Conservation (phyloP, 2,797 vertebrate genomes). For the Acrossocheilus wenchowensis region DNA sequence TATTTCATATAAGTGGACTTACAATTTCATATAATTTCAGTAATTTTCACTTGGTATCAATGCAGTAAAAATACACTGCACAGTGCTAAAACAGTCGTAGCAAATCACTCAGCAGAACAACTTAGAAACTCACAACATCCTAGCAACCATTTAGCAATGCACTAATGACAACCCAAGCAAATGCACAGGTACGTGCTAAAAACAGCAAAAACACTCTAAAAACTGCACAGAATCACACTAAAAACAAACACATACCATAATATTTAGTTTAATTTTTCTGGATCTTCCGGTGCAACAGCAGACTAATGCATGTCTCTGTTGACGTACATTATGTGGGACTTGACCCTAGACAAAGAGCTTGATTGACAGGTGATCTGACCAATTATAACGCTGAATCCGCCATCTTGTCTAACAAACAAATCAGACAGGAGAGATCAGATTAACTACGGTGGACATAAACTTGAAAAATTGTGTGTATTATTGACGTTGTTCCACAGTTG, state of each 20-base stretch:
- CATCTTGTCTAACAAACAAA: no score
- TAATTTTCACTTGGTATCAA: neutral
- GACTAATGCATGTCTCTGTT: neutral
- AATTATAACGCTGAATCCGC: no score
- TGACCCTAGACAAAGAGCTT: no score
- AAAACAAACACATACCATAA: neutral
- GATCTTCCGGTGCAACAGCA: neutral
- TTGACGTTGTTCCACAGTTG: neutral
- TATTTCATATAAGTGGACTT: neutral
- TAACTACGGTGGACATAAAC: no score
- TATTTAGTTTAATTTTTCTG: no score
- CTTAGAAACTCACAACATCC: neutral
- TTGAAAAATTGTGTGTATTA: neutral
- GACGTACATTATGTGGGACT: neutral
- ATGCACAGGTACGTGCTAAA: neutral
- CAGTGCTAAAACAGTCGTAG: neutral
- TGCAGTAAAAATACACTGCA: neutral
- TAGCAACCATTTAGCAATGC: neutral
- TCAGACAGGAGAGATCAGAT: no score
- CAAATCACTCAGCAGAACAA: neutral
- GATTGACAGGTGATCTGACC: no score
- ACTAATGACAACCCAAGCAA: neutral
- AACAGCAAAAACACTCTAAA: neutral
- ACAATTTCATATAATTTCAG: neutral
- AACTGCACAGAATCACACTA: neutral